Evolutionary conservation across 2,888 invertebrate genomes (phyloP), one percentile per base, ranked within the genome.

Genomic region (Leptinotarsa haldemani): DNA sequence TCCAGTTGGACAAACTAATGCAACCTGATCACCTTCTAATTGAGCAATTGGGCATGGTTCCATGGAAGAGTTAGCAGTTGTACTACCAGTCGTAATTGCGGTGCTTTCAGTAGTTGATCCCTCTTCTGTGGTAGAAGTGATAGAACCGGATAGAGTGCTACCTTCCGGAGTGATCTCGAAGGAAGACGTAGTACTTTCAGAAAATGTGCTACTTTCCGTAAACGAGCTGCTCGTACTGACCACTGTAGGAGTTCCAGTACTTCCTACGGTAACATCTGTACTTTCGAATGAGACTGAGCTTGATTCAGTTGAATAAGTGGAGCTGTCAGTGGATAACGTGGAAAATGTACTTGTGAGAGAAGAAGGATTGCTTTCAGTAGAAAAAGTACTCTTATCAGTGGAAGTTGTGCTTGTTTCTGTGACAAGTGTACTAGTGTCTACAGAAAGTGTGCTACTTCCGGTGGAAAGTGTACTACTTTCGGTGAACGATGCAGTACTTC

Each of bases 1-100:
- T 52, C 95, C 95, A 7, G 95, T 94, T 12, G 95, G 95, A 84
- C 95, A 96, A 2, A 94, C 91, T 72, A 93, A 90, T 16, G 92
- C 87, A 77, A 92, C 89, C 87, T 95, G 95, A 76, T 94, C 92
- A 22, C 92, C 91, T 69, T 92, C 91, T 13, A 93, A 88, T 80
- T 92, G 90, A 88, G 86, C 90, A 89, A 85, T 90, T 84, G 86
- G 88, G 80, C 87, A 88, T 47, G 83, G 82, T 47, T 83, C 81
- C 65, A 83, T 82, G 68, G 84, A 79, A 63, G 82, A 67, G 67
- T 53, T 66, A 56, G 22, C 56, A 56, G 13, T 15, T 18, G 53
- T 25, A 13, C 46, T 25, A 25, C 3, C 61, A 18, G 65, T 53
- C 7, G 53, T 65, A 20, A 30, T 40, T 16, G 70, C 40, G 20